Base-by-base conservation (phyloP, 2,113 vertebrate genomes). In the Emydocephalus ijimae region DNA sequence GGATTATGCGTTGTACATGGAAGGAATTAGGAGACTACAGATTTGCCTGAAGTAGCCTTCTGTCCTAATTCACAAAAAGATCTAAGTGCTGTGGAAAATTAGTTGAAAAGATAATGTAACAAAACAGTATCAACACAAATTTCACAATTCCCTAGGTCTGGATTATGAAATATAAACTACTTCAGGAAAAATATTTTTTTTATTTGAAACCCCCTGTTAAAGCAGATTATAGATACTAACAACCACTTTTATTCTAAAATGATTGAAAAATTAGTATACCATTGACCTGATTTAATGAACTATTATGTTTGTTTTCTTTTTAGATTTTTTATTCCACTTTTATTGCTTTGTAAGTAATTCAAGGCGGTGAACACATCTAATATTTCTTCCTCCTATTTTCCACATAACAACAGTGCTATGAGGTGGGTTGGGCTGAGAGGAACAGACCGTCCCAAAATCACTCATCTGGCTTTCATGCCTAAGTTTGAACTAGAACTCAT, bases 81-180 rank as follows among this genome's bases (percentile, higher is more conserved):
- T 43, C 52, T 87, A 87, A 50, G 43, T 90, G 92, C 11, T 89
- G 52, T 85, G 0, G 0, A 1, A 91, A 86, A 93, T 94, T 91
- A 92, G 87, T 23, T 89, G 34, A 0, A 0, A 26, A 92, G 1
- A 86, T 48, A 24, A 92, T 95, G 48, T 15, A 69, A 45, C 48
- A 88, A 50, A 90, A 88, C 93, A 93, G 64, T 56, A 90, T 9
- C 5, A 54, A 87, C 61, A 24, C 20, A 69, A 91, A 91, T 86
- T 43, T 59, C 54, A 91, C 91, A 92, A 92, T 57, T 89, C 12
- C 34, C 85, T 61, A 21, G 3, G 43, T 88, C 50, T 39, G 29
- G 56, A 15, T 88, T 91, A 43, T 52, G 14, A 85, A 86, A 94
- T 91, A 90, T 39, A 50, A 92, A 92, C 87, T 0, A 1, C 18